Percentiles rank a stretch among this genome's conserved stretches.
These are phyloP conservation scores for Pithys albifrons DNA, from an alignment of 2,113 vertebrate genomes.

Conservation along the genomic window DNA sequence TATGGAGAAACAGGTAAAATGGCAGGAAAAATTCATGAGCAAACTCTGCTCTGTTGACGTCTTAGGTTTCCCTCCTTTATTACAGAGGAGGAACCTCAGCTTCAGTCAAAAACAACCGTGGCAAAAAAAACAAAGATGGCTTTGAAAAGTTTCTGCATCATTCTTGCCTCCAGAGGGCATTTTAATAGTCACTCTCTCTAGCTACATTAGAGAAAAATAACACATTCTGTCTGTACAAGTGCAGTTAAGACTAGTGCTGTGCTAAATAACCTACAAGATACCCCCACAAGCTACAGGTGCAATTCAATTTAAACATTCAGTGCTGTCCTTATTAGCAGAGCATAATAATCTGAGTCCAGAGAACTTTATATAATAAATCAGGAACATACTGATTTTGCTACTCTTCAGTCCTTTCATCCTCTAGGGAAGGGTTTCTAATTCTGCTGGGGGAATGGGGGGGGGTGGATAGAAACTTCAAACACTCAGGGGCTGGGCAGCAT, in stretches of 20 bases:
- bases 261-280: background rate
- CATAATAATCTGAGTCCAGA: background rate
- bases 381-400: background rate
- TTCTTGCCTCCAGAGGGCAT: background rate
- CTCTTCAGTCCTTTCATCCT: background rate
- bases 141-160: background rate
- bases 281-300: background rate
- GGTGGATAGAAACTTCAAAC: background rate
- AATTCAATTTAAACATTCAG: background rate
- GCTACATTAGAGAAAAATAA: background rate
- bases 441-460: fast-evolving
- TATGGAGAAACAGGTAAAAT: background rate
- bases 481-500: fast-evolving
- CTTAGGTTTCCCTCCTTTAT: background rate
- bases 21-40: background rate
- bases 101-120: background rate
- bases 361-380: background rate
- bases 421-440: background rate
- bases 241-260: background rate
- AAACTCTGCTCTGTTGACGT: background rate
- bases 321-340: background rate
- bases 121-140: background rate
- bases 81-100: background rate
- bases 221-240: background rate
- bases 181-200: background rate